Base-by-base conservation (phyloP, 2,888 invertebrate genomes). In the Enchytraeus crypticus region DNA sequence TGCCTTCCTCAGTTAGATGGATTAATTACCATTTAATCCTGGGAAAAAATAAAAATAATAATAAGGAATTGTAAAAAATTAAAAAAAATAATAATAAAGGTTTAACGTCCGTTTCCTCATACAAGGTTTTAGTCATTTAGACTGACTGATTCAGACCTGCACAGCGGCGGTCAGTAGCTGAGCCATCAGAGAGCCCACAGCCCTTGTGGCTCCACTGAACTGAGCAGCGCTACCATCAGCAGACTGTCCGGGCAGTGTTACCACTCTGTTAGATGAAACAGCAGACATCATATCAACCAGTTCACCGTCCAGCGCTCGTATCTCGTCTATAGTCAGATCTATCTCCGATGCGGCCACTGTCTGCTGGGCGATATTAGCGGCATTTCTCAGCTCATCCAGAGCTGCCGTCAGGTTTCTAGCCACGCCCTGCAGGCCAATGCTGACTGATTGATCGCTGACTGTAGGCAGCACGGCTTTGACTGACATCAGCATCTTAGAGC, bases 171-270 rank as follows among this genome's bases (percentile, higher is more conserved):
- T 89, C 57, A 92, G 83, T 60, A 96, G 81, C 74, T 90, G 89
- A 3, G 92, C 89, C 71, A 92, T 85, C 45, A 87, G 85, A 54
- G 89, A 87, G 57, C 88, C 89, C 0, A 92, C 89, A 51, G 86
- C 84, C 76, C 92, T 91, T 57, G 84, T 84, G 51, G 84, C 83
- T 30, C 82, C 77, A 18, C 84, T 84, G 43, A 87, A 77, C 70
- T 60, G 45, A 32, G 27, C 18, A 45, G 43, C 51, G 33, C 63
- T 45, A 29, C 29, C 47, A 69, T 80, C 77, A 65, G 86, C 84
- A 21, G 87, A 88, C 77, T 91, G 90, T 49, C 90, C 92, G 0
- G 93, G 93, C 67, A 93, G 79, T 0, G 92, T 91, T 62, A 85
- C 82, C 46, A 95, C 81, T 27, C 85, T 84, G 62, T 86, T 85